Base-by-base conservation (phyloP, 2,888 invertebrate genomes). In the Amphipyra berbera region DNA sequence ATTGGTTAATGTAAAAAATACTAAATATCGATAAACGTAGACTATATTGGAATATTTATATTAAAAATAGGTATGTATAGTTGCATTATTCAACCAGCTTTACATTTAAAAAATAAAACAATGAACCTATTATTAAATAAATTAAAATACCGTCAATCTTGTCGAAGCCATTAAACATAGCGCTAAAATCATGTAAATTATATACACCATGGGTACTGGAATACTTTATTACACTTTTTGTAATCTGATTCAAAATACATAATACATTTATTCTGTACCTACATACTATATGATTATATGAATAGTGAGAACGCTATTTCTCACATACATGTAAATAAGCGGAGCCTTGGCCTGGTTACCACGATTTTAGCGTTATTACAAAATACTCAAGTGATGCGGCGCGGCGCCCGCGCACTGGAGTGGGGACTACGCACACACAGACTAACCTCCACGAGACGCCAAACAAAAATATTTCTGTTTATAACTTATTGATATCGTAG, bases 291-390 rank as follows among this genome's bases (percentile, higher is more conserved):
- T 73, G 65, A 55, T 73, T 68, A 69, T 75, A 80, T 82, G 77
- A 81, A 79, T 79, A 82, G 79, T 83, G 83, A 84, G 85, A 91
- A 89, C 83, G 86, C 84, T 91, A 92, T 92, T 94, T 93, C 93
- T 93, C 94, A 93, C 90, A 91, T 92, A 89, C 89, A 90, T 93
- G 93, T 93, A 93, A 94, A 94, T 93, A 92, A 92, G 86, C 77
- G 78, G 73, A 84, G 88, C 94, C 94, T 94, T 94, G 94, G 91
- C 94, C 93, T 88, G 88, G 89, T 94, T 94, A 91, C 94, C 93
- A 94, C 94, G 90, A 93, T 92, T 93, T 94, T 93, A 94, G 93
- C 92, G 88, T 88, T 90, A 89, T 94, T 94, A 92, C 94, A 90
- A 94, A 92, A 94, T 88, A 88, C 82, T 83, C 82, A 86, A 88